Conservation (phyloP, 2,797 vertebrate genomes). For the Ispidina lecontei region DNA sequence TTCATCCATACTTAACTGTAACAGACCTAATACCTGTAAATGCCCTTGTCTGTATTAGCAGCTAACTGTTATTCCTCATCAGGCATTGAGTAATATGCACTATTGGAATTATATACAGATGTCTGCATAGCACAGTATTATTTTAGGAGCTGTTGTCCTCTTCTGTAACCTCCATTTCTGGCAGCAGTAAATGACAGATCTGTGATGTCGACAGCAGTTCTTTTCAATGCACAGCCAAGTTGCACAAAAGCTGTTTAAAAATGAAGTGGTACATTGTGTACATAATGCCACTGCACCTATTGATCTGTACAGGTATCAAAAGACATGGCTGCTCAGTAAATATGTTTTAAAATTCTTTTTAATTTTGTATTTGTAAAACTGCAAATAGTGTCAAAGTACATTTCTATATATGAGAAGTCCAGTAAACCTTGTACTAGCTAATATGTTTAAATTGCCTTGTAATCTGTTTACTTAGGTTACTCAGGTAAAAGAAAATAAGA, state of each 20-base stretch:
- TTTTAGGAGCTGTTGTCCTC: slow-evolving; percentile 61
- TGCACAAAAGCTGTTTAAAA: slow-evolving; percentile 54
- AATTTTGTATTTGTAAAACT: slow-evolving; percentile 61
- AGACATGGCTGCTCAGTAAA: slow-evolving; percentile 50
- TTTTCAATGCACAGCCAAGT: slow-evolving; percentile 42
- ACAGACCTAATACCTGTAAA: slow-evolving; percentile 43
- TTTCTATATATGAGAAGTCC: slow-evolving; percentile 65
- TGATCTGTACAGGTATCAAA: slow-evolving; percentile 38
- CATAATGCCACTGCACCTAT: slow-evolving; percentile 27
- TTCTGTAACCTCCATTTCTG: slow-evolving; percentile 33
- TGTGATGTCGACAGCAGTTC: slow-evolving; percentile 37
- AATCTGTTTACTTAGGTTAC: slow-evolving; percentile 78
- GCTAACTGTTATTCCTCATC: slow-evolving; percentile 58
- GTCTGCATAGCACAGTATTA: slow-evolving; percentile 65
- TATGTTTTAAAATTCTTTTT: slow-evolving; percentile 48
- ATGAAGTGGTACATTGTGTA: slow-evolving; percentile 31
- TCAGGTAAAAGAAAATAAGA: slow-evolving; percentile 75
- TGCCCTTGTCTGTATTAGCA: slow-evolving; percentile 43
- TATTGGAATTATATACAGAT: slow-evolving; percentile 64
- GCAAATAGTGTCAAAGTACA: slow-evolving; percentile 54
- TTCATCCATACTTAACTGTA: background rate
- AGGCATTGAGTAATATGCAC: slow-evolving; percentile 67
- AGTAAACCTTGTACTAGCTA: slow-evolving; percentile 60
- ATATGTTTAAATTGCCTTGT: slow-evolving; percentile 71
- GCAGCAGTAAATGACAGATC: slow-evolving; percentile 16